Evolutionary conservation across 1,140 invertebrate genomes (phyloP).

Genomic region (Scylla paramamosain): DNA sequence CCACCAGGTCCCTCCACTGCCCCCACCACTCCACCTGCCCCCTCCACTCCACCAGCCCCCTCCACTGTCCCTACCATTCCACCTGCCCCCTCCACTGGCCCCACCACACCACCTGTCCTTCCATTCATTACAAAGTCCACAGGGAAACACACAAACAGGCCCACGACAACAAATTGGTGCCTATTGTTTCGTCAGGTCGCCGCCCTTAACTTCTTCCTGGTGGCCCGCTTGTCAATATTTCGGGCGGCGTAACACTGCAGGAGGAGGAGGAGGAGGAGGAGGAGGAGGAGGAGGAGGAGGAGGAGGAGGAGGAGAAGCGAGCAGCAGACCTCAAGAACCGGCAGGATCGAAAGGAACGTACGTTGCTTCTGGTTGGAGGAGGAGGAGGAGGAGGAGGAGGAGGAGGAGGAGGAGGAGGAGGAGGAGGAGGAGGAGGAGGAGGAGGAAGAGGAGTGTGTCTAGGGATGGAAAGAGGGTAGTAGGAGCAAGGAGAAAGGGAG

Average conservation of each 20-base stretch:
- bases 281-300: not conserved
- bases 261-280: slow-evolving; percentile 7
- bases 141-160: not conserved
- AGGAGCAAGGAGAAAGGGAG: too few species aligned
- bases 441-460: too few species aligned
- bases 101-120: not conserved
- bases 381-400: not conserved
- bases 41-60: too few species aligned
- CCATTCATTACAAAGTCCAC: not conserved
- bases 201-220: not conserved
- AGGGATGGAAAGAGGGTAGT: too few species aligned
- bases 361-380: not conserved
- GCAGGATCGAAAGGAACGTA: not conserved
- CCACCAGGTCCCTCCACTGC: not conserved
- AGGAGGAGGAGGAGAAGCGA: not conserved
- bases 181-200: not conserved
- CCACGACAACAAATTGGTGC: not conserved
- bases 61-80: too few species aligned
- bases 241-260: not conserved
- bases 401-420: too few species aligned
- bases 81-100: not conserved
- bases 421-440: too few species aligned
- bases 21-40: not conserved
- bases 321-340: not conserved
- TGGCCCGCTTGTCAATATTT: not conserved